A percentile compares a stretch with the other conserved stretches of the same genome.
phyloP scores from a whole-genome alignment of 2,888 invertebrate species.

The Dryococelus australis region DNA sequence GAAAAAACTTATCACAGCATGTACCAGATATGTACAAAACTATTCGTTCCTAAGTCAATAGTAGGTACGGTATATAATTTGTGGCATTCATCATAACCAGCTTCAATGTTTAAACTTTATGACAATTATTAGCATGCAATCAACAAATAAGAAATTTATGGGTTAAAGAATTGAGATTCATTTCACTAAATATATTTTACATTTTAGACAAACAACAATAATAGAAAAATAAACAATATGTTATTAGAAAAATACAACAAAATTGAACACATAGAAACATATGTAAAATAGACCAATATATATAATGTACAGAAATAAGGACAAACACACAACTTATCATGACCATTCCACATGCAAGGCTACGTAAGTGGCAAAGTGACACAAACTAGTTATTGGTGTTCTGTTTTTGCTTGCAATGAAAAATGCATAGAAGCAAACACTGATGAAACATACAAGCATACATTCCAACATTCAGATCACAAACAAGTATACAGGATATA shows the following conservation, averaged over 20 bases:
- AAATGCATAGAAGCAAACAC: slow-evolving; percentile 18
- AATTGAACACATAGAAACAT: too few relatives aligned
- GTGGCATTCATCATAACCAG: too few relatives aligned
- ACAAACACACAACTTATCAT: background rate
- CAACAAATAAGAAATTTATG: too few relatives aligned
- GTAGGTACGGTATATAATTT: too few relatives aligned
- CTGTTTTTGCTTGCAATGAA: slow-evolving; percentile 20
- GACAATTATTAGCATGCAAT: too few relatives aligned
- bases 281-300: background rate
- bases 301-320: slow-evolving; percentile 32
- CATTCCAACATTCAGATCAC: background rate
- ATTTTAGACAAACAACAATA: slow-evolving; percentile 19
- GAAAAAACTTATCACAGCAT: too few relatives aligned
- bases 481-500: background rate
- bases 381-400: background rate
- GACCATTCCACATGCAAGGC: background rate
- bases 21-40: too few relatives aligned
- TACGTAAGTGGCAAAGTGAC: background rate
- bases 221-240: background rate
- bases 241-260: too few relatives aligned
- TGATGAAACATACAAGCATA: background rate
- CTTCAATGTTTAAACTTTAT: too few relatives aligned
- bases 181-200: too few relatives aligned
- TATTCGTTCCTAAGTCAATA: too few relatives aligned
- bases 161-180: too few relatives aligned